Evolutionary conservation across 2,797 vertebrate species (phyloP), one percentile per base, ranked within the genome.

Genomic region (Kryptolebias ocellatus): DNA sequence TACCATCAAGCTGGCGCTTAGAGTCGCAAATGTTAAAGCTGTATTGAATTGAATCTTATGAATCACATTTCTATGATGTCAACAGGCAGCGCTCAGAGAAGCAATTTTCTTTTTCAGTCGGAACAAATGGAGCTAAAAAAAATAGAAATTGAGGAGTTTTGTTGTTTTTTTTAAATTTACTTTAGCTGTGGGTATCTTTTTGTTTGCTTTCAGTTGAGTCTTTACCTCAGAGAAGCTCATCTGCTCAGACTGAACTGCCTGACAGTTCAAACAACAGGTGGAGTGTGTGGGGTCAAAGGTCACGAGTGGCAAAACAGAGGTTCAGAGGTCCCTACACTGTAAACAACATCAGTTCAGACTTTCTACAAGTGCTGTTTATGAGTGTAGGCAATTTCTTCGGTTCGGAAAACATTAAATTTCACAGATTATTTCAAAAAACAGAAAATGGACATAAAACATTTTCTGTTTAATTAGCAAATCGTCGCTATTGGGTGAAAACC

Each of bases 21-120:
- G 34, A 64, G 39, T 24, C 42, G 52, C 53, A 60, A 78, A 79
- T 58, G 57, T 66, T 68, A 74, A 74, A 66, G 65, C 59, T 60
- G 60, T 27, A 54, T 53, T 56, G 28, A 70, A 63, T 27, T n/a
- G 46, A 39, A 62, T 74, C 16, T 67, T 56, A 45, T 53, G 3
- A 67, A 16, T 72, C 28, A 58, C 18, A 55, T 56, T 67, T 74
- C 42, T 66, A 18, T 64, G 42, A 55, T 62, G 70, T 72, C 57
- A 64, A 3, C 28, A 15, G 24, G 44, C 27, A 46, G 61, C n/a
- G 51, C 4, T 39, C 6, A 47, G 28, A 5, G 50, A 64, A 64
- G 57, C 7, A 14, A n/a, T 37, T 56, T 42, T n/a, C 3, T 0
- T 14, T 49, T 68, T 56, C 50, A 57, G 53, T 62, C 47, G 4